Evolutionary conservation across 2,113 vertebrate species (phyloP), one percentile per base, ranked within the genome.

Genomic region (Phasianus colchicus): DNA sequence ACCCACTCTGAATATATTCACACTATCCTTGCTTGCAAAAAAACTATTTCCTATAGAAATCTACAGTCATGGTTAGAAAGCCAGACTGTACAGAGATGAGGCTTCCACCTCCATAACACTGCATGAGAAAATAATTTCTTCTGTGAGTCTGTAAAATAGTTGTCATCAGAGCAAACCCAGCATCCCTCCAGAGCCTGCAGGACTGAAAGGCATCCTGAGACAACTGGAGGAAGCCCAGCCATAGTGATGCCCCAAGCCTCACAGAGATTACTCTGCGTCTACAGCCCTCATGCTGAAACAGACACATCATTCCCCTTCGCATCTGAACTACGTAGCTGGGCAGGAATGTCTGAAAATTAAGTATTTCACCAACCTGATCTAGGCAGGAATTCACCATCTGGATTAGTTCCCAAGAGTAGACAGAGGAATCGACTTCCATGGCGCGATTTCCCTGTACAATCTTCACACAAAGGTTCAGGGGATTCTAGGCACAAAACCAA

Each of bases 401-500:
- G 93, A 99, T 99, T 93, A 99, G 71, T 18, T 97, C 99, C 75
- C 98, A 19, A 18, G 99, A 98, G 93, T 99, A 99, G 65, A 98
- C 95, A 73, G 98, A 98, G 1, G 98, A 98, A 96, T 99, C 98
- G 88, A 99, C 98, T 67, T 99, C 99, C 99, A 99, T 99, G 52
- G 99, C 98, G 25, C 99, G 99, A 97, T 99, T 99, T 75, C 99
- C 99, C 93, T 99, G 99, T 45, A 99, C 99, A 77, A 99, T 99
- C 98, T 99, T 99, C 94, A 99, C 99, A 96, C 99, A 99, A 52
- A 99, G 97, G 95, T 99, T 99, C 93, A 99, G 97, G 15, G 99
- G 98, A 92, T 99, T 99, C 99, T 99, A 97, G 58, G 48, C 29
- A 94, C 55, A 95, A 95, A 98, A 74, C 61, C 83, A 34, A 71